These are phyloP conservation scores for Oreochromis tanganicae DNA, from an alignment of 2,113 vertebrate species.

Conservation along the genomic window DNA sequence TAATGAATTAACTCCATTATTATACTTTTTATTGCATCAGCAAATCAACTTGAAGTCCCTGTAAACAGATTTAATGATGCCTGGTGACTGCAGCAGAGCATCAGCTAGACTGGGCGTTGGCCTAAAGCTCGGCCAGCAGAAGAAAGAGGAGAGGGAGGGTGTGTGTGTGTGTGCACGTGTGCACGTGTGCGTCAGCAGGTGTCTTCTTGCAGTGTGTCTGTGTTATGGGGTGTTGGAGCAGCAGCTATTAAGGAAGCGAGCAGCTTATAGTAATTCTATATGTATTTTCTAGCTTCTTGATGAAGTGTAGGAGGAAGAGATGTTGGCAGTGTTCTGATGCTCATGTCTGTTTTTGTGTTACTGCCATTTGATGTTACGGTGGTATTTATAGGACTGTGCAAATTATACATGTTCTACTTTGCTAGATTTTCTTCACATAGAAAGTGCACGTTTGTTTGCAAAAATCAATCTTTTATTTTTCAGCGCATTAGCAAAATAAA, in stretches of 20 bases:
- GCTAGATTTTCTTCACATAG: background rate
- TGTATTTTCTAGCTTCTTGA: background rate
- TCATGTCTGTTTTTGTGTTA: background rate
- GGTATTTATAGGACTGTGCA: background rate
- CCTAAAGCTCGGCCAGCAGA: background rate
- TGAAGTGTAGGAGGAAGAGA: background rate
- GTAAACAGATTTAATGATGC: background rate
- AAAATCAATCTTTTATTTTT: background rate
- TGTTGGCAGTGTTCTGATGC: background rate
- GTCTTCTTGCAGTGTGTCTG: background rate
- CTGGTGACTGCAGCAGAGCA: background rate
- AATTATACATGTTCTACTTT: background rate
- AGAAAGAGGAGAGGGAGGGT: background rate
- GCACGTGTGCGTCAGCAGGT: background rate
- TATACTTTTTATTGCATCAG: background rate
- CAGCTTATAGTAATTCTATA: background rate
- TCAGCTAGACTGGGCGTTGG: background rate
- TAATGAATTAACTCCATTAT: background rate
- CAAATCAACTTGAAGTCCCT: background rate
- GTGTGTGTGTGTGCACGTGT: background rate
- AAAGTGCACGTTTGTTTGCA: background rate
- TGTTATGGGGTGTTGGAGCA: background rate
- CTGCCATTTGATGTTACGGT: background rate
- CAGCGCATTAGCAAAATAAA: background rate
- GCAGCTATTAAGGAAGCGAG: background rate